phyloP scores from a whole-genome alignment of 2,797 vertebrate genomes.

The Spizella passerina region DNA sequence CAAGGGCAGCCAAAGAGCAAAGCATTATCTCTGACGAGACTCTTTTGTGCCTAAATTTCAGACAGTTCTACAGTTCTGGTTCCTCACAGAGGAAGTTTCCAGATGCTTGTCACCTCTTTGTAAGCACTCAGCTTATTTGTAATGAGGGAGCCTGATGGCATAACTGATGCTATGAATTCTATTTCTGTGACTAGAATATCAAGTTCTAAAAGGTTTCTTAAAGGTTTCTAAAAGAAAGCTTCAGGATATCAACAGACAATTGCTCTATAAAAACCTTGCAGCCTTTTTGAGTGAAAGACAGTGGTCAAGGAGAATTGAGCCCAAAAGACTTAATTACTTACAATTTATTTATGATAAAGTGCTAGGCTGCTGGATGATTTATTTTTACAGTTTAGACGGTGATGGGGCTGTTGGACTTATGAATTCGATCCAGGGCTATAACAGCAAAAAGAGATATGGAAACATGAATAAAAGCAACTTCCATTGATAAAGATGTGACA shows the following conservation, averaged over 20 bases:
- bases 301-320: background rate
- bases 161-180: background rate
- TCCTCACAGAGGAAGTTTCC: background rate
- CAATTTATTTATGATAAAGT: background rate
- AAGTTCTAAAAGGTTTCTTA: background rate
- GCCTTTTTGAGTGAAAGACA: background rate
- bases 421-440: background rate
- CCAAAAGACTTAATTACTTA: background rate
- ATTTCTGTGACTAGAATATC: background rate
- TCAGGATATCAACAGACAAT: background rate
- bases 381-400: background rate
- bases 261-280: background rate
- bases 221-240: background rate
- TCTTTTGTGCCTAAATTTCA: background rate
- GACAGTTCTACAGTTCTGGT: background rate
- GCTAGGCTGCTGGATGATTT: background rate
- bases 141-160: background rate
- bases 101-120: background rate
- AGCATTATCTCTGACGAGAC: background rate
- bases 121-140: background rate
- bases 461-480: background rate
- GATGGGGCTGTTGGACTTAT: fast-evolving
- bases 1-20: background rate
- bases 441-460: background rate
- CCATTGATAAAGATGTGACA: background rate